phyloP scores from a whole-genome alignment of 2,888 invertebrate genomes.

The Pachymerium ferrugineum region DNA sequence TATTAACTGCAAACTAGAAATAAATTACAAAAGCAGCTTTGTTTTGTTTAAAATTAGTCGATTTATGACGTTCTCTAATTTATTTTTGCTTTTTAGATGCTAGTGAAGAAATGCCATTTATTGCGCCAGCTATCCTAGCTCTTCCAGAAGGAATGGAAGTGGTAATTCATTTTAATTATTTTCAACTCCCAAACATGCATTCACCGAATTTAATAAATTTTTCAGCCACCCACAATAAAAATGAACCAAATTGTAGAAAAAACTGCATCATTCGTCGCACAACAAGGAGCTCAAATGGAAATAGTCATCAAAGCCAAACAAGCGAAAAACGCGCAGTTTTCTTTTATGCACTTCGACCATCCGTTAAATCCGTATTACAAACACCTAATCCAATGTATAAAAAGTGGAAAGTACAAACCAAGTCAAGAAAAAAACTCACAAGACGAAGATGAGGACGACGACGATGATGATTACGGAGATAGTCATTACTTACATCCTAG shows the following conservation, averaged over 20 bases:
- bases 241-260: constrained; percentile 91
- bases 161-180: constrained; percentile 45
- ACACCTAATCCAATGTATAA: constrained; percentile 52
- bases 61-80: not conserved
- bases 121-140: constrained; percentile 64
- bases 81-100: constrained; percentile 50
- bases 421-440: constrained; percentile 36
- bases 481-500: constrained; percentile 73
- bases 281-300: constrained; percentile 96
- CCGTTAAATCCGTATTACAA: constrained; percentile 82
- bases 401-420: constrained; percentile 46
- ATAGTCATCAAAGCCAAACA: constrained; percentile 97
- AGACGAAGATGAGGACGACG: constrained; percentile 34
- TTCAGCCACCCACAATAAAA: constrained; percentile 77
- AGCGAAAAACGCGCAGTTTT: constrained; percentile 83
- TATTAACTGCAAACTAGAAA: too few species aligned
- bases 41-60: too few species aligned
- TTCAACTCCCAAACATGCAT: constrained; percentile 30
- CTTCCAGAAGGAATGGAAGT: constrained; percentile 64
- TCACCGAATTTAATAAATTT: not conserved
- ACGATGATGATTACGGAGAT: constrained; percentile 37
- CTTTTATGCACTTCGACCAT: constrained; percentile 83
- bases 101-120: constrained; percentile 59
- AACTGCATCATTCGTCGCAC: constrained; percentile 57
- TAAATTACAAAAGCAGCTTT: too few species aligned